Base-by-base conservation (phyloP, 2,113 vertebrate species). In the Brachirus orientalis region DNA sequence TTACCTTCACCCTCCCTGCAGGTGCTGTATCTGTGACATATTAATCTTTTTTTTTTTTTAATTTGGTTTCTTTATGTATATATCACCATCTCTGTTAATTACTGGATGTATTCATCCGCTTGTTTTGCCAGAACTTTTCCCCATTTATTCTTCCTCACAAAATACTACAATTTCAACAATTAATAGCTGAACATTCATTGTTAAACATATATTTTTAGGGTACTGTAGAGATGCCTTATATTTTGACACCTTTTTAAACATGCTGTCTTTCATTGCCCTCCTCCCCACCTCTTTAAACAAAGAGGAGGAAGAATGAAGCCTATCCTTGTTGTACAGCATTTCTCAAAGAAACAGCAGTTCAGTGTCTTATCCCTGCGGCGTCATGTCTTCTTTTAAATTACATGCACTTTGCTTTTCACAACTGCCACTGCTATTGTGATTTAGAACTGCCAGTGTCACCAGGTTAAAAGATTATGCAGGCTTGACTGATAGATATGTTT, bases 1-100 rank as follows among this genome's bases (percentile, higher is more conserved):
- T 97, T 69, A 99, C 98, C 0, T 99, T 99, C 73, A 99, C 96
- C 0, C 92, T 98, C 68, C 97, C 97, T 71, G 97, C 97, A 95
- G 98, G 97, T 98, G 60, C 20, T n/a, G n/a, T n/a, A 43, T 36
- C 36, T 44, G 9, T 44, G n/a, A n/a, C n/a, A n/a, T n/a, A n/a
- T n/a, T n/a, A n/a, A n/a, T n/a, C n/a, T n/a, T n/a, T n/a, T n/a
- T n/a, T n/a, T n/a, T n/a, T n/a, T n/a, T n/a, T n/a, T n/a, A n/a
- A n/a, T n/a, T n/a, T 22, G 28, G 1, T 12, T 38, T 47, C 1
- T 10, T 33, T 10, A 9, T 33, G 16, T 50, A 14, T 19, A 17
- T 7, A 51, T 1, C 13, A 4, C 19, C 13, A 3, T 10, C 52
- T 43, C 17, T 17, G 28, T 28, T 28, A 4, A 28, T 28, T 28